A percentile compares a stretch with the other conserved stretches of the same genome.
Conservation (phyloP, 2,888 invertebrate species). For the Agrypnus murinus region DNA sequence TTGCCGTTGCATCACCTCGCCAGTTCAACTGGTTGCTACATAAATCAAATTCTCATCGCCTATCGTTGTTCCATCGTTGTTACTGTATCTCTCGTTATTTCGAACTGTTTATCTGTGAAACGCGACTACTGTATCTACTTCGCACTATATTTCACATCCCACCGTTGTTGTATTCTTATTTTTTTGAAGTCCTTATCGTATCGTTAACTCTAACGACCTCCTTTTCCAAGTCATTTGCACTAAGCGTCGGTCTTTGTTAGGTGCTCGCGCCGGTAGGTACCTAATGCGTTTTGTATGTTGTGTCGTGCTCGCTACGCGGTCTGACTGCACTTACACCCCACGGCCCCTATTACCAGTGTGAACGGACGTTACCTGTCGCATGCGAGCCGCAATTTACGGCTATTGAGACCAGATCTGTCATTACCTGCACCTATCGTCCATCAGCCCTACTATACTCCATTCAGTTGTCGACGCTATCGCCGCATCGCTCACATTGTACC, state of each 20-base stretch:
- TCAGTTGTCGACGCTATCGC: conserved; percentile 64
- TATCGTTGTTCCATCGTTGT: conserved; percentile 41
- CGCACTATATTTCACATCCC: conserved; percentile 58
- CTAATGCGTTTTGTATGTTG: conserved; percentile 67
- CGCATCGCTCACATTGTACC: conserved; percentile 58
- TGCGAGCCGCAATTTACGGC: conserved; percentile 66
- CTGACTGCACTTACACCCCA: conserved; percentile 42
- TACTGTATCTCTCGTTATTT: conserved; percentile 46
- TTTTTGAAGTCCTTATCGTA: conserved; percentile 65
- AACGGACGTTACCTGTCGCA: conserved; percentile 65
- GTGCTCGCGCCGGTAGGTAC: conserved; percentile 45
- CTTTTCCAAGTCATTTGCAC: conserved; percentile 67
- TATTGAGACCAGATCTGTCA: conserved; percentile 65
- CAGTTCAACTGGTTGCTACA: conserved; percentile 39
- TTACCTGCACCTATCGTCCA: conserved; percentile 65
- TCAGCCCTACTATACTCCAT: conserved; percentile 55
- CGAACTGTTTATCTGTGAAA: conserved; percentile 59
- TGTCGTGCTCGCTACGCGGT: conserved; percentile 54
- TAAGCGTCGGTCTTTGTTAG: conserved; percentile 52
- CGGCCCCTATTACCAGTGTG: conserved; percentile 41
- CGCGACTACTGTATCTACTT: conserved; percentile 57
- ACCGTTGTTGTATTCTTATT: conserved; percentile 50
- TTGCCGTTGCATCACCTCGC: conserved; percentile 39
- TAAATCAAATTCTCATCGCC: conserved; percentile 42
- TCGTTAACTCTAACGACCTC: conserved; percentile 68